A percentile compares a stretch with the other conserved stretches of the same genome.
These are phyloP conservation scores for Eriocheir sinensis DNA, from an alignment of 1,140 invertebrate genomes.

Conservation along the genomic window DNA sequence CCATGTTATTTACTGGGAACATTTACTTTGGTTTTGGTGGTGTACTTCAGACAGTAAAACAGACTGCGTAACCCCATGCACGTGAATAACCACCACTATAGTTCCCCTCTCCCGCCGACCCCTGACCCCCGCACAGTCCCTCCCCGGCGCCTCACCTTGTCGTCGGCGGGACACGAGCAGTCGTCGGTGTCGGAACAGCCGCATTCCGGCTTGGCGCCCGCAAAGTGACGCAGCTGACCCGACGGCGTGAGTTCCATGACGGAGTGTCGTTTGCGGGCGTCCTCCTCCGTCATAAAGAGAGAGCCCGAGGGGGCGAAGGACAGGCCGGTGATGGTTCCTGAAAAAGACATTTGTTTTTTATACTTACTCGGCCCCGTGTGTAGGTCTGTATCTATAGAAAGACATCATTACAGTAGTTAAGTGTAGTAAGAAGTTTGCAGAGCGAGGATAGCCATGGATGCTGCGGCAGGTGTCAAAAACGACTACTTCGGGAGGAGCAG, in stretches of 20 bases:
- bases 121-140: too few species aligned
- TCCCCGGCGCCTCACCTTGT: conserved; percentile 83
- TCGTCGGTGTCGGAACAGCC: conserved; percentile 80
- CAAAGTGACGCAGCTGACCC: conserved; percentile 83
- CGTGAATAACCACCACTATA: too few species aligned
- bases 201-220: conserved; percentile 82
- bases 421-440: neutral
- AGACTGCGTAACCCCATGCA: too few species aligned
- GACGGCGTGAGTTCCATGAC: conserved; percentile 81
- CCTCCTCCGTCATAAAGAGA: conserved; percentile 95
- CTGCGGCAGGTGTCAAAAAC: too few species aligned
- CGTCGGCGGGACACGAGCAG: conserved; percentile 75
- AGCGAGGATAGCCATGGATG: too few species aligned
- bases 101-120: neutral
- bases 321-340: conserved; percentile 78
- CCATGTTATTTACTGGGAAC: too few species aligned
- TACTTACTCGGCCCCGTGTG: too few species aligned
- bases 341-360: neutral
- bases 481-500: too few species aligned
- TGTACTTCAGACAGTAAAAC: too few species aligned
- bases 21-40: too few species aligned
- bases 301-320: conserved; percentile 95
- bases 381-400: too few species aligned
- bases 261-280: conserved; percentile 85
- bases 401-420: neutral